Evolutionary conservation across 2,113 vertebrate species (phyloP), one percentile per base, ranked within the genome.

Genomic region (Pedetes capensis): DNA sequence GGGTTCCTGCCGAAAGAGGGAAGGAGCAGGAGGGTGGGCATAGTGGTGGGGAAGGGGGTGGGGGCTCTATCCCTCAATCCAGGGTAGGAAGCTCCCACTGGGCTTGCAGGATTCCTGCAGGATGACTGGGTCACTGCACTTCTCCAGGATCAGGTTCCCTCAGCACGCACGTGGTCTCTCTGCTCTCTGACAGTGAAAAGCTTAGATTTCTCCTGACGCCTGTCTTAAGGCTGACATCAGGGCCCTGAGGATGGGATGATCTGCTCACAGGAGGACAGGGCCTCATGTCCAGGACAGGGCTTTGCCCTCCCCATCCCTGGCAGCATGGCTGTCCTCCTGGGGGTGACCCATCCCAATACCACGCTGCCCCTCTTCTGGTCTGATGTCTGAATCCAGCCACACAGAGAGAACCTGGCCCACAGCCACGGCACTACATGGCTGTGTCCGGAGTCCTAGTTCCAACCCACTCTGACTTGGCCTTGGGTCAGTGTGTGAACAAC

Each of bases 121-220:
- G 85, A 39, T 34, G 76, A 78, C 72, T 63, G 23, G 80, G 85
- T 81, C 49, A 34, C 76, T 57, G 2, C 66, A 18, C 37, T 91
- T 89, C 95, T 83, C 69, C 34, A 55, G 84, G 95, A 81, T 97
- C 93, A 42, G 34, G 53, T 93, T 97, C 75, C 96, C 78, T 80
- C 75, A 68, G 64, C 57, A 51, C 75, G 95, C 96, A 95, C 49
- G 3, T 84, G 80, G 49, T 72, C 18, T 34, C 27, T 53, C 78
- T 63, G 32, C 81, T 94, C 76, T 88, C 63, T 59, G 63, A 49
- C 90, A 76, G 72, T 12, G 39, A 88, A 80, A 53, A 88, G 57
- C 57, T 96, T 75, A 37, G 20, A 49, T 88, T 86, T 95, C 79
- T 75, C 76, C 27, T 3, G 8, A 53, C 57, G 75, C 76, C 53